Percentiles rank a stretch among this genome's conserved stretches.
Conservation (phyloP, 2,113 vertebrate genomes). For the Pelvicachromis taeniatus region DNA sequence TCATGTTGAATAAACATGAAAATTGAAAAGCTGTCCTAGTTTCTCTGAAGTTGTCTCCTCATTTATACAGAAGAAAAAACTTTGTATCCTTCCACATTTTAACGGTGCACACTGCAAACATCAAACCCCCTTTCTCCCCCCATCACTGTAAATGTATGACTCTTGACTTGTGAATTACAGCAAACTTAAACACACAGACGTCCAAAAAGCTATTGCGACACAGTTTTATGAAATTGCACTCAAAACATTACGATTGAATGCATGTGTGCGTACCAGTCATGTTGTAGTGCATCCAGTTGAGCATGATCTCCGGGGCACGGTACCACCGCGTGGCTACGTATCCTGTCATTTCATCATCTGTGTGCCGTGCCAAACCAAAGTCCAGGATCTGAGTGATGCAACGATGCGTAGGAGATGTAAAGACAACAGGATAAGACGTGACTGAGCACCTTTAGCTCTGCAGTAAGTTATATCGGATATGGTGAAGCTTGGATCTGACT, state of each 20-base stretch:
- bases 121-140: background rate
- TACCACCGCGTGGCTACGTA: conserved; percentile 98
- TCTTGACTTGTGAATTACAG: background rate
- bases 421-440: background rate
- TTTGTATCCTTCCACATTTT: background rate
- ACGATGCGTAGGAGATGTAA: background rate
- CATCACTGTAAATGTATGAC: background rate
- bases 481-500: background rate
- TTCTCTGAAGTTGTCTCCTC: background rate
- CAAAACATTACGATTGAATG: background rate
- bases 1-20: background rate
- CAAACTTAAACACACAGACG: background rate
- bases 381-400: conserved; percentile 85
- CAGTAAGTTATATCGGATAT: background rate
- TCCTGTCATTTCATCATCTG: conserved; percentile 97
- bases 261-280: conserved; percentile 82
- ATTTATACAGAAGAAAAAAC: background rate
- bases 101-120: background rate
- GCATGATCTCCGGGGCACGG: conserved; percentile 96
- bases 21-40: conserved; percentile 7
- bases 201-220: background rate
- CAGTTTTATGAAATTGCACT: background rate
- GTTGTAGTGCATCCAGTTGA: conserved; percentile 99
- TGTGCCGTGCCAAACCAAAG: conserved; percentile 94
- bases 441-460: background rate